Evolutionary conservation across 2,113 vertebrate species (phyloP).

Genomic region (Mus pahari): DNA sequence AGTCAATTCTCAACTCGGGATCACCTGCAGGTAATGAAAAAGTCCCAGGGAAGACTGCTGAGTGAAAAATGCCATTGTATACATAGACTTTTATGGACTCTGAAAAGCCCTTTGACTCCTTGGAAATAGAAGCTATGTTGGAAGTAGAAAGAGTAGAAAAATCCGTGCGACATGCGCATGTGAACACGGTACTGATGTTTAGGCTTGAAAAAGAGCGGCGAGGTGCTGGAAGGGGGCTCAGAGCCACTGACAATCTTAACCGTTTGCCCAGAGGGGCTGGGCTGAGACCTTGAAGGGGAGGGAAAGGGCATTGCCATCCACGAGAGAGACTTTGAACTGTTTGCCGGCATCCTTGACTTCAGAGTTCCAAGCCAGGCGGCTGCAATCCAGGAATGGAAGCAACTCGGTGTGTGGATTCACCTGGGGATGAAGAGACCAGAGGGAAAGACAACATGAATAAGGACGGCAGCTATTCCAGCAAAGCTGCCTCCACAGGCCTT

Average conservation of each 20-base stretch:
- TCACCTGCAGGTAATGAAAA: constrained; percentile 84
- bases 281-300: constrained; percentile 76
- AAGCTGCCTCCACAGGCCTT: background rate
- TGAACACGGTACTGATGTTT: constrained; percentile 78
- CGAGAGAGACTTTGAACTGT: constrained; percentile 71
- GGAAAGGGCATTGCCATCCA: constrained; percentile 75
- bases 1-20: constrained; percentile 85
- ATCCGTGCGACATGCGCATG: constrained; percentile 72
- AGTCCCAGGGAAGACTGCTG: constrained; percentile 83
- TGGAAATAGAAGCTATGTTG: constrained; percentile 81
- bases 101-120: constrained; percentile 83
- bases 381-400: constrained; percentile 60
- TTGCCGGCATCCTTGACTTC: constrained; percentile 73
- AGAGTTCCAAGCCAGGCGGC: constrained; percentile 69
- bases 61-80: constrained; percentile 82
- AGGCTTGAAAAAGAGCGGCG: constrained; percentile 80
- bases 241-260: constrained; percentile 80
- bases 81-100: constrained; percentile 83
- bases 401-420: background rate
- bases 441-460: constrained; percentile 36
- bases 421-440: constrained; percentile 44
- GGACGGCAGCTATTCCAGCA: background rate
- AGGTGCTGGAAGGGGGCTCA: constrained; percentile 68
- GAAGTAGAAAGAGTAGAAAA: constrained; percentile 82
- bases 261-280: constrained; percentile 77